Conservation (phyloP, 2,113 vertebrate species). For the Perca schrenkii region DNA sequence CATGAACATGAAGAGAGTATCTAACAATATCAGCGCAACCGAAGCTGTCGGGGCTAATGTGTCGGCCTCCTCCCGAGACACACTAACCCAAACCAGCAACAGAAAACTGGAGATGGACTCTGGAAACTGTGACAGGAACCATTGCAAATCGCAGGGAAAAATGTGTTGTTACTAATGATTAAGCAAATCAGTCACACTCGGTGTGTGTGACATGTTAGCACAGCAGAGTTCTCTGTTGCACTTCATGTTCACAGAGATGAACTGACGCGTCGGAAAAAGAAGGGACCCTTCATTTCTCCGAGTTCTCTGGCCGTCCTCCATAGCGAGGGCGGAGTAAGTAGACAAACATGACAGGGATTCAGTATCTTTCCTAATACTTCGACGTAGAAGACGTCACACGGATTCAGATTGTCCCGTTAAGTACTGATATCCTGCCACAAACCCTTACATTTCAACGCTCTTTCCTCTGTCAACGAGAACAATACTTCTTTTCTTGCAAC, state of each 20-base stretch:
- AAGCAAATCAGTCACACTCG: constrained; percentile 1
- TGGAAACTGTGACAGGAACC: constrained; percentile 19
- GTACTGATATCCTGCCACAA: no score
- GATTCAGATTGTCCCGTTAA: neutral
- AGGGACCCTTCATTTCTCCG: no score
- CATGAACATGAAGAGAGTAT: neutral
- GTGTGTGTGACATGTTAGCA: neutral
- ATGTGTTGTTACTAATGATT: neutral
- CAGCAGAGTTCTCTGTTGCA: neutral
- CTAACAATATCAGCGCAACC: neutral
- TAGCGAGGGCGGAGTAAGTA: neutral
- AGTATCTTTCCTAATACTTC: neutral
- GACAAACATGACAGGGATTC: neutral
- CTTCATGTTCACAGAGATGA: neutral
- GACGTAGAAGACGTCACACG: neutral
- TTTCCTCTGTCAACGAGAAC: constrained; percentile 25
- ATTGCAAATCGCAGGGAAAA: neutral
- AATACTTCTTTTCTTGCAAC: constrained; percentile 47
- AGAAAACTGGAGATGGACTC: neutral
- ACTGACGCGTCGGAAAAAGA: neutral
- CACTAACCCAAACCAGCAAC: neutral
- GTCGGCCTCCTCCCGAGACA: constrained; percentile 4
- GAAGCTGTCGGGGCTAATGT: neutral
- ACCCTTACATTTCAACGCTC: neutral
- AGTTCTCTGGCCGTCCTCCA: no score